A percentile compares a stretch with the other conserved stretches of the same genome.
Evolutionary conservation across 1,140 invertebrate species (phyloP).

Genomic region (Panagrolaimus sp.): DNA sequence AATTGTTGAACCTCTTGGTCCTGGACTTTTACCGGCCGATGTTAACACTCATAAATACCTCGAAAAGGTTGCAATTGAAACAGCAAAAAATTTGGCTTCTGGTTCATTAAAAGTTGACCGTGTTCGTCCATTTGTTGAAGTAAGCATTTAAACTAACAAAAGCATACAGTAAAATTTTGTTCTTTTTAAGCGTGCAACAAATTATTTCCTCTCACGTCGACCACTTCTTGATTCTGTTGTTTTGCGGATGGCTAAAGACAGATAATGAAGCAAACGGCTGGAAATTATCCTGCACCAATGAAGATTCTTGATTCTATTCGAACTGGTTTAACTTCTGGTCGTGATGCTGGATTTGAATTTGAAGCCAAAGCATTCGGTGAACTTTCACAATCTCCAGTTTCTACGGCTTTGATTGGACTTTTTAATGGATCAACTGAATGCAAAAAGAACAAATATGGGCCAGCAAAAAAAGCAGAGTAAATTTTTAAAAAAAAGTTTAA

Average conservation of each 20-base stretch:
- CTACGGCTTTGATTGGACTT: slow-evolving; percentile 82
- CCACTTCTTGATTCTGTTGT: slow-evolving; percentile 77
- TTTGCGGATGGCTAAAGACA: slow-evolving; percentile 78
- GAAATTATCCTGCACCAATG: slow-evolving; percentile 91
- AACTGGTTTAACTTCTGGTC: slow-evolving; percentile 78
- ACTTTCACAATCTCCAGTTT: slow-evolving; percentile 80
- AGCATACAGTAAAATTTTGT: too few species aligned
- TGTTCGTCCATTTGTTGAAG: slow-evolving; percentile 68
- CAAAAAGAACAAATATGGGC: slow-evolving; percentile 93
- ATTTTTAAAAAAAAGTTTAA: slow-evolving; percentile 34
- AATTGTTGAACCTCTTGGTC: slow-evolving; percentile 70
- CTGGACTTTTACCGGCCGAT: slow-evolving; percentile 68
- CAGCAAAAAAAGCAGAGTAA: slow-evolving; percentile 73
- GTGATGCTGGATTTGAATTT: slow-evolving; percentile 72
- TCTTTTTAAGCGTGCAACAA: slow-evolving; percentile 59
- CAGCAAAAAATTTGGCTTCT: slow-evolving; percentile 72
- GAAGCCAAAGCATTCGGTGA: slow-evolving; percentile 82
- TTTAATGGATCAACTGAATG: slow-evolving; percentile 94
- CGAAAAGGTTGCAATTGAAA: slow-evolving; percentile 73
- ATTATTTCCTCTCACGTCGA: slow-evolving; percentile 41
- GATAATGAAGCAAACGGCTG: slow-evolving; percentile 86
- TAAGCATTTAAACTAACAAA: too few species aligned
- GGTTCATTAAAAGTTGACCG: slow-evolving; percentile 74
- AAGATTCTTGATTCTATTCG: slow-evolving; percentile 75
- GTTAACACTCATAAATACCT: slow-evolving; percentile 73